Evolutionary conservation across 2,888 invertebrate genomes (phyloP), one percentile per base, ranked within the genome.

Genomic region (Clusia tigrina): DNA sequence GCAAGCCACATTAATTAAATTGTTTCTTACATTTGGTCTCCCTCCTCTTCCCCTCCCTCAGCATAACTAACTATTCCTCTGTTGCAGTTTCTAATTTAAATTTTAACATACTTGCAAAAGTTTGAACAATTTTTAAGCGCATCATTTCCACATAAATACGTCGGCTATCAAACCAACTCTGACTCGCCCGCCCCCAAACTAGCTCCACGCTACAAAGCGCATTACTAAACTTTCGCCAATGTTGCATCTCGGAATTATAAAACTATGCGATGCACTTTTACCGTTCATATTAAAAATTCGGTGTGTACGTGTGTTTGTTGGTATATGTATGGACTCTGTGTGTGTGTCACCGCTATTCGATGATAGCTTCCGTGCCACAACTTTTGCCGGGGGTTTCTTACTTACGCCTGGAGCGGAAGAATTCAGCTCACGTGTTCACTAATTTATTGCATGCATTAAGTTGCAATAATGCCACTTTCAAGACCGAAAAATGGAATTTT

Each of bases 401-500:
- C 32, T 48, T 48, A 20, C 15, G 6, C 20, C n/a, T 42, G 3
- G n/a, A 42, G 42, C n/a, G 42, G n/a, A 42, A 42, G n/a, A 32
- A 32, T 32, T 48, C 59, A 15, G 38, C 55, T 63, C 63, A 59
- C 63, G 63, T 59, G 59, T 55, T 18, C 55, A 12, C 59, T 63
- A 63, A 63, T 63, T 63, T 63, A 63, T 63, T 54, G 63, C 54
- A 51, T 51, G 55, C 55, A 59, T 59, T 63, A 63, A 59, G 63
- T 52, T 63, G 59, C 55, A 63, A 63, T 63, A 59, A 63, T 63
- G 52, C 24, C 25, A 54, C 52, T 63, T 59, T 38, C 23, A 24
- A 26, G 18, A n/a, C 6, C 20, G 32, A n/a, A 54, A 53, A 53
- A 48, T 56, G 38, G 42, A 56, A 62, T 20, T 38, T 62, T 52